Conservation (phyloP, 2,888 invertebrate genomes). For the Anthophora plumipes region DNA sequence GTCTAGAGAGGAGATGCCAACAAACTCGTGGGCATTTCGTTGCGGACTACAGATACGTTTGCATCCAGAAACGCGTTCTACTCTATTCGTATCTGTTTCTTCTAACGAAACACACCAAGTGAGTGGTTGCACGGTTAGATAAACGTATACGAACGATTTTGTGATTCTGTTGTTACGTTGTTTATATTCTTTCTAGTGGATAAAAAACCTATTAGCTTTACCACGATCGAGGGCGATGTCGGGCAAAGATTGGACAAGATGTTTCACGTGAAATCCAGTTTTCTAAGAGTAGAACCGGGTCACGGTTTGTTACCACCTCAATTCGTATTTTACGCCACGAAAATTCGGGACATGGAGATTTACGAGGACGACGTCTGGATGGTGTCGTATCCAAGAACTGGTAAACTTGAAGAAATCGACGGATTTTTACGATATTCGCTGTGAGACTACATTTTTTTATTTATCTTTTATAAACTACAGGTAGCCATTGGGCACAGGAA, state of each 20-base stretch:
- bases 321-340: conserved; percentile 89
- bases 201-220: conserved; percentile 84
- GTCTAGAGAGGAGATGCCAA: conserved; percentile 26
- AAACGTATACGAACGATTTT: neutral
- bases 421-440: neutral
- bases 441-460: neutral
- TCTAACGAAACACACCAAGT: conserved; percentile 8
- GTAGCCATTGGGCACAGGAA: conserved; percentile 97
- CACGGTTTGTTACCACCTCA: conserved; percentile 89
- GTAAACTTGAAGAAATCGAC: conserved; percentile 83
- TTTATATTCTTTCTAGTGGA: conserved; percentile 51
- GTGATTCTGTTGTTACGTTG: neutral
- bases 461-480: conserved; percentile 82
- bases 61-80: conserved; percentile 21
- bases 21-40: conserved; percentile 47
- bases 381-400: conserved; percentile 95
- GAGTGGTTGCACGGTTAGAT: neutral
- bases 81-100: neutral
- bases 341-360: conserved; percentile 90
- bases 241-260: conserved; percentile 88
- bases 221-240: conserved; percentile 87
- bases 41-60: conserved; percentile 31
- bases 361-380: conserved; percentile 93
- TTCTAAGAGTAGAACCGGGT: conserved; percentile 91
- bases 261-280: conserved; percentile 89